These are phyloP conservation scores for Gryon sp. DNA, from an alignment of 1,140 invertebrate species.

Conservation along the genomic window DNA sequence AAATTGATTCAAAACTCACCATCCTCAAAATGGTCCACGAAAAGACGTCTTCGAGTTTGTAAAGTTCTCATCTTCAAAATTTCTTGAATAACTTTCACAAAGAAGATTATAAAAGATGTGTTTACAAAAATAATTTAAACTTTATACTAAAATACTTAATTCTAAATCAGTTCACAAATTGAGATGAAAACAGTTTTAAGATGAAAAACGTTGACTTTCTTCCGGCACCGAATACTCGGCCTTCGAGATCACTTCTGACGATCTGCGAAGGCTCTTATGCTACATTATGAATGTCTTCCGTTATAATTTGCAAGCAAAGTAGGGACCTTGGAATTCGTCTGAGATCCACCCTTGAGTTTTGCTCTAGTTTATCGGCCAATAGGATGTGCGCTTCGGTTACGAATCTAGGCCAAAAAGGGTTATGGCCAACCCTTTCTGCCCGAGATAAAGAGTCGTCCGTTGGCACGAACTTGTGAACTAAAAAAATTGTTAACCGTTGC, in stretches of 20 bases:
- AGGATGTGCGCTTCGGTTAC: slow-evolving; percentile 32
- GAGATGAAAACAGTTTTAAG: background rate
- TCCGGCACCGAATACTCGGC: background rate
- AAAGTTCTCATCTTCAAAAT: background rate
- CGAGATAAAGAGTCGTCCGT: slow-evolving; percentile 24
- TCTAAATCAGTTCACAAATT: background rate
- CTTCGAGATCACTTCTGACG: slow-evolving; percentile 13
- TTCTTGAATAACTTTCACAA: too few species aligned
- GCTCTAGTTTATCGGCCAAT: slow-evolving; percentile 73
- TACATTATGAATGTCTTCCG: background rate
- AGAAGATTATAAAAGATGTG: too few species aligned
- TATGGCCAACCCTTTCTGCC: slow-evolving; percentile 58
- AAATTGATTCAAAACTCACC: background rate
- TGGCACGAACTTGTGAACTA: slow-evolving; percentile 1
- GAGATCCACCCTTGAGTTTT: slow-evolving; percentile 66
- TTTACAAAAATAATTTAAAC: too few species aligned
- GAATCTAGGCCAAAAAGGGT: slow-evolving; percentile 66
- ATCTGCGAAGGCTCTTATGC: slow-evolving; percentile 21
- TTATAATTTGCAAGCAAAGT: slow-evolving; percentile 17
- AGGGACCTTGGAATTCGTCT: slow-evolving; percentile 33
- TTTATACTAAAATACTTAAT: too few species aligned
- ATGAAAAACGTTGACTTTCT: background rate
- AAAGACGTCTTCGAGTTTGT: background rate
- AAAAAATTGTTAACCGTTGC: slow-evolving; percentile 22
- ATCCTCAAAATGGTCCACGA: background rate